Evolutionary conservation across 2,888 invertebrate genomes (phyloP), one percentile per base, ranked within the genome.

Genomic region (Pachliopta kotzebuea): DNA sequence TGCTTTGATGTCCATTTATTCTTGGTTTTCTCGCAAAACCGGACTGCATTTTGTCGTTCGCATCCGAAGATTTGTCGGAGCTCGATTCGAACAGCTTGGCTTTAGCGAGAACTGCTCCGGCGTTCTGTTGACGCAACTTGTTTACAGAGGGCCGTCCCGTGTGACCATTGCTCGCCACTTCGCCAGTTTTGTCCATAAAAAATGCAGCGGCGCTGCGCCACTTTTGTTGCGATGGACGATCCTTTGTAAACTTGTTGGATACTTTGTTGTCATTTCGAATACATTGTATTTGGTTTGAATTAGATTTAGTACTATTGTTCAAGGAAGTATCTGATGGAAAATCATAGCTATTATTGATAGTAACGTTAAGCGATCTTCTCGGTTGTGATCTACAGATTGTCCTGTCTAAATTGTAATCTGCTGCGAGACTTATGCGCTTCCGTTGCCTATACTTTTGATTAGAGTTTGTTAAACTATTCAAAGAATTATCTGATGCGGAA

Each of bases 101-200:
- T 86, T 96, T 96, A 2, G 95, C 96, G 66, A 96, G 85, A 0
- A 96, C 96, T 89, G 96, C 96, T 9, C 96, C 96, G 8, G 95
- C 96, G 80, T 96, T 96, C 80, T 95, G 95, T 57, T 93, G 91
- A 29, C 96, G 90, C 37, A 96, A 77, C 73, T 94, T 94, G 23
- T 95, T 95, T 17, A 96, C 93, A 0, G 96, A 96, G 0, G 95
- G 95, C 65, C 96, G 91, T 0, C 94, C 94, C 29, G 93, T 93
- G 57, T 88, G 88, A 60, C 86, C 86, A 53, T 84, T 79, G 18
- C 77, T 81, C n/a, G 88, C 87, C 29, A 85, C 72, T 67, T 90
- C 88, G 3, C 90, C 92, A 18, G 90, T 90, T 68, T 92, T 89
- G 63, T 88, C 82, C 90, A 91, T 90, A 60, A 93, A 92, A 74